Conservation (phyloP, 2,888 invertebrate genomes). For the Loripinus fragilis region DNA sequence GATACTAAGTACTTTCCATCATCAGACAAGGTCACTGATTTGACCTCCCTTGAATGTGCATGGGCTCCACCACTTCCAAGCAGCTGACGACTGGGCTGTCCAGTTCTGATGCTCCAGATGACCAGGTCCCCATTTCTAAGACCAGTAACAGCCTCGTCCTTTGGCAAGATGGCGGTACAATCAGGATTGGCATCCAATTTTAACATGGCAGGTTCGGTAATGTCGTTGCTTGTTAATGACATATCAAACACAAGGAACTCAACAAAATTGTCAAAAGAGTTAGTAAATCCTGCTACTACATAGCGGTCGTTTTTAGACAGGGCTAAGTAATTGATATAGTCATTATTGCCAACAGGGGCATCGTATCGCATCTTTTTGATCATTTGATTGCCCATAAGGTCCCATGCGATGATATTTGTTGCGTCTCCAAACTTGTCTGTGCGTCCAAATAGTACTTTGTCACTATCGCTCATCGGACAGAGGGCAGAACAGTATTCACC, state of each 20-base stretch:
- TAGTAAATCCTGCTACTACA: conserved; percentile 82
- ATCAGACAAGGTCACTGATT: conserved; percentile 79
- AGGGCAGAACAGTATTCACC: conserved; percentile 82
- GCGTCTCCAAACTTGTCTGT: conserved; percentile 82
- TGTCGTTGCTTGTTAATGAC: conserved; percentile 75
- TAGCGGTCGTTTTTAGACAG: conserved; percentile 80
- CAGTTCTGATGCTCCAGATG: conserved; percentile 82
- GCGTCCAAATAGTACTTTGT: conserved; percentile 81
- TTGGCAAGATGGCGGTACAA: conserved; percentile 80
- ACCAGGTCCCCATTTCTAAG: conserved; percentile 82
- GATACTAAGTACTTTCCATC: conserved; percentile 82
- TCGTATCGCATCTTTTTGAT: conserved; percentile 80
- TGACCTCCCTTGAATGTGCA: conserved; percentile 82
- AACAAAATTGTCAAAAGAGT: conserved; percentile 81
- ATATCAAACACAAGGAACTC: conserved; percentile 83
- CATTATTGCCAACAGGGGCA: conserved; percentile 81
- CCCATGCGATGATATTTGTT: conserved; percentile 82
- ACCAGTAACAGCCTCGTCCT: conserved; percentile 83
- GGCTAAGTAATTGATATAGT: conserved; percentile 80
- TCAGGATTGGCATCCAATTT: conserved; percentile 81
- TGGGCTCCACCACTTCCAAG: conserved; percentile 72
- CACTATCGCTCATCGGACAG: conserved; percentile 81
- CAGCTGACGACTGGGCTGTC: conserved; percentile 79
- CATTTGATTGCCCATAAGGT: conserved; percentile 82
- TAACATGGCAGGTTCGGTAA: conserved; percentile 80